Evolutionary conservation across 2,797 vertebrate genomes (phyloP).

Genomic region (Gymnocypris eckloni): DNA sequence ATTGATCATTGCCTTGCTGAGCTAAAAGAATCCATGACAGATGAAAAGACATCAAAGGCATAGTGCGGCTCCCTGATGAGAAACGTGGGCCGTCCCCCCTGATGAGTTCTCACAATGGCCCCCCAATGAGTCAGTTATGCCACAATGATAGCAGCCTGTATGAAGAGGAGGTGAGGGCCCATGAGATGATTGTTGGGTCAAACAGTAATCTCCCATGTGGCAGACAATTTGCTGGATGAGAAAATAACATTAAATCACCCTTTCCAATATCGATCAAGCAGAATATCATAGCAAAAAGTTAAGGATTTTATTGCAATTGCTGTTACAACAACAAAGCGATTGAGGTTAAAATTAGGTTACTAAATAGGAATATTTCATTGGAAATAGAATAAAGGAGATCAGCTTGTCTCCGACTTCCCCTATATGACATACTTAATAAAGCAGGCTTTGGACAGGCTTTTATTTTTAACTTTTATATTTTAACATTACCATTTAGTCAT

Average conservation of each 20-base stretch:
- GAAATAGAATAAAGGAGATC: not conserved
- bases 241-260: not conserved
- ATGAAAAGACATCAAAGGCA: slow-evolving; percentile 32
- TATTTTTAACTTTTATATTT: too few species aligned
- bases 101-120: slow-evolving; percentile 22
- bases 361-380: not conserved
- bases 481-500: too few species aligned
- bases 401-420: not conserved
- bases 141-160: not conserved
- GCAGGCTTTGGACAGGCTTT: too few species aligned
- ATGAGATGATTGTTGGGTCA: not conserved
- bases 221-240: not conserved
- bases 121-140: slow-evolving; percentile 3
- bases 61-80: slow-evolving; percentile 10
- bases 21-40: not conserved
- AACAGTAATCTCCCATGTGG: not conserved
- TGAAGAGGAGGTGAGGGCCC: not conserved
- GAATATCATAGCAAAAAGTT: not conserved
- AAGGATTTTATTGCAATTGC: not conserved
- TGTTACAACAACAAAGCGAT: not conserved
- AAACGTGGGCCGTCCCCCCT: not conserved
- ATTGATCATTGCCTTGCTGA: slow-evolving; percentile 19
- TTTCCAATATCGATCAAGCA: not conserved
- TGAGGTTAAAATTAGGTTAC: not conserved
- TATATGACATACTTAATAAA: not conserved